Conservation (phyloP, 1,140 invertebrate species). For the Odontomachus brunneus region DNA sequence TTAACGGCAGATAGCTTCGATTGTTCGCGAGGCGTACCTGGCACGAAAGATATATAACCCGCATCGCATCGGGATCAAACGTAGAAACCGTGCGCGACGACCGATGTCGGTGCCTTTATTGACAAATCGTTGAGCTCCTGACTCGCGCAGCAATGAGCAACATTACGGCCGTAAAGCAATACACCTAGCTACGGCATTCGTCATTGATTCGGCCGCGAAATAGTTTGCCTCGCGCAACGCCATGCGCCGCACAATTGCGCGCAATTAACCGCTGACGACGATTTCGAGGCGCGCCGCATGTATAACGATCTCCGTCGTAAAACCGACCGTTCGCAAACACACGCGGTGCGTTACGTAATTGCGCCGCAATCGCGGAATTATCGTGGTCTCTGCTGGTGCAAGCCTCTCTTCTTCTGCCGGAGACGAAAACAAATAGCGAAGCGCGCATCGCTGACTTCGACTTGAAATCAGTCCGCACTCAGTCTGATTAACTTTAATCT, state of each 20-base stretch:
- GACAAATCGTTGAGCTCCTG: conserved; percentile 23
- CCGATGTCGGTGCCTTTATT: conserved; percentile 17
- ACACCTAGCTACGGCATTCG: not conserved
- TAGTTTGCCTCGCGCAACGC: conserved; percentile 9
- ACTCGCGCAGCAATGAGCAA: conserved; percentile 22
- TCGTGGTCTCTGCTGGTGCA: too few species aligned
- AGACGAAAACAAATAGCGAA: too few species aligned
- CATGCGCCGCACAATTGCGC: conserved; percentile 6
- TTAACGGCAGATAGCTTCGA: conserved; percentile 11
- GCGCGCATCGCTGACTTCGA: too few species aligned
- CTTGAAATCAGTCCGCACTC: too few species aligned
- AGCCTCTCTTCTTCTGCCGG: too few species aligned
- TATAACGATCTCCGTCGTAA: not conserved
- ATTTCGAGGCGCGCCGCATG: not conserved
- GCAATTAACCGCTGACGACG: conserved; percentile 31
- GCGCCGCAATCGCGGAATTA: not conserved
- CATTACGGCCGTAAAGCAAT: not conserved
- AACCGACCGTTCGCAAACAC: conserved; percentile 23
- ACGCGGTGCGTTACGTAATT: not conserved
- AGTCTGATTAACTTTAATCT: too few species aligned
- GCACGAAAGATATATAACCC: conserved; percentile 24
- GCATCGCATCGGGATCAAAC: too few species aligned
- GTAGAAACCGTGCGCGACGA: too few species aligned
- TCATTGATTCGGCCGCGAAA: conserved; percentile 42
- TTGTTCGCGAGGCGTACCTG: conserved; percentile 23